phyloP scores from a whole-genome alignment of 2,888 invertebrate species.

The Caenorhabditis parvicauda region DNA sequence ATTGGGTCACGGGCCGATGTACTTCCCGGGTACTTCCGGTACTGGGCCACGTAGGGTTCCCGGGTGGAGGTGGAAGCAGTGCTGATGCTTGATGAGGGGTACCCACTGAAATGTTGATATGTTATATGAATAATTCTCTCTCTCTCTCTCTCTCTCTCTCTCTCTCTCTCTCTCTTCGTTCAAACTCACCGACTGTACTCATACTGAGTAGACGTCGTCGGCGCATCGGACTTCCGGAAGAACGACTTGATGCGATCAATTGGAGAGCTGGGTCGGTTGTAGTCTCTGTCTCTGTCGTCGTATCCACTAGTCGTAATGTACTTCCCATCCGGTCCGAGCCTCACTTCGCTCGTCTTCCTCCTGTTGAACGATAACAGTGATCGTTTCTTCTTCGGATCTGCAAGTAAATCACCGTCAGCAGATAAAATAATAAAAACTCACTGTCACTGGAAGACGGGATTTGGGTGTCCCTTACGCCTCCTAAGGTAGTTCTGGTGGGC shows the following conservation, averaged over 20 bases:
- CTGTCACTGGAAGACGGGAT: no score
- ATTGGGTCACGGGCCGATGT: constrained; percentile 26
- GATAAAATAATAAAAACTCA: no score
- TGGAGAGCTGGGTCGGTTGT: constrained; percentile 57
- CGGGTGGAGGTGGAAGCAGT: constrained; percentile 5
- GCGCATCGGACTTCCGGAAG: constrained; percentile 39
- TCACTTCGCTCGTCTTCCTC: constrained; percentile 47
- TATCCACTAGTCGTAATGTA: constrained; percentile 26
- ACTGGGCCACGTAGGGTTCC: constrained; percentile 41
- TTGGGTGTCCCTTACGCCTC: no score
- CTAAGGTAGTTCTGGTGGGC: no score
- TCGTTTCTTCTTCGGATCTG: constrained; percentile 39
- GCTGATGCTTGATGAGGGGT: constrained; percentile 14
- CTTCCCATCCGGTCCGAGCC: constrained; percentile 53
- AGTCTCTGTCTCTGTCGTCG: constrained; percentile 20
- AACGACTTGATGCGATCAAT: constrained; percentile 61
- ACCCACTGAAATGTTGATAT: constrained; percentile 7
- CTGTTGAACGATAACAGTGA: constrained; percentile 43
- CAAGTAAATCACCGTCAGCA: no score
- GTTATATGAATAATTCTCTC: neutral
- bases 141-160: constrained; percentile 2
- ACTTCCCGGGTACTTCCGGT: constrained; percentile 41
- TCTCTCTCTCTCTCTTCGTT: neutral
- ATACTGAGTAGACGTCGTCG: constrained; percentile 8
- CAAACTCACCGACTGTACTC: neutral